Evolutionary conservation across 2,888 invertebrate species (phyloP).

Genomic region (Xanthorhoe spadicearia): DNA sequence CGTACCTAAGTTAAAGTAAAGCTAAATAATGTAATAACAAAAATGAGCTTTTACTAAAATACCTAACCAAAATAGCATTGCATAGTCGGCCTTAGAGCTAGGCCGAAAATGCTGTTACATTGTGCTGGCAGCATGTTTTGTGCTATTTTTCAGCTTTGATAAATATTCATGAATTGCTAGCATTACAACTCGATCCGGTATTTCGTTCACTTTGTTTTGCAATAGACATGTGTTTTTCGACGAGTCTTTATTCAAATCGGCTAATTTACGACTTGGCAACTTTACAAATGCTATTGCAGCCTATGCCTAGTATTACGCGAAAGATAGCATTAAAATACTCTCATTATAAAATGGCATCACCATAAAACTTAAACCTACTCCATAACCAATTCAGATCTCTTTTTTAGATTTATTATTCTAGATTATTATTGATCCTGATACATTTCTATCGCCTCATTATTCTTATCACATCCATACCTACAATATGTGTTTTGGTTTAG

Average conservation of each 20-base stretch:
- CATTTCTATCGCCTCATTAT: too few species aligned
- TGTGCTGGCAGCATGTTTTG: constrained; percentile 36
- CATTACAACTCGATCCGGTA: constrained; percentile 34
- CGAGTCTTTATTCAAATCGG: constrained; percentile 29
- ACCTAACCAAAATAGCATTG: neutral
- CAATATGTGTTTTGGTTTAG: too few species aligned
- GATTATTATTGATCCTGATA: too few species aligned
- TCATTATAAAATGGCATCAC: neutral
- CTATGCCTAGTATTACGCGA: neutral
- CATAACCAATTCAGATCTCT: too few species aligned
- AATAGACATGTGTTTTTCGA: constrained; percentile 31
- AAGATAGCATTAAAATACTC: neutral
- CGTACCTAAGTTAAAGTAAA: too few species aligned
- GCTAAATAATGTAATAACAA: neutral
- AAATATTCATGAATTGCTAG: constrained; percentile 40
- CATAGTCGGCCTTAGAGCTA: neutral
- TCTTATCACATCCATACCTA: too few species aligned
- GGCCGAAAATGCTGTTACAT: constrained; percentile 7
- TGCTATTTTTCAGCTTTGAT: constrained; percentile 33
- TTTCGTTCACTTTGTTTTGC: constrained; percentile 37
- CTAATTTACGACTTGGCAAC: constrained; percentile 27
- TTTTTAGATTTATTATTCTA: too few species aligned
- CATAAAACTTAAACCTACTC: too few species aligned
- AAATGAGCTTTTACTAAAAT: neutral
- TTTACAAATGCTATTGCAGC: constrained; percentile 15